These are phyloP conservation scores for Psittacula derbiana DNA, from an alignment of 2,797 vertebrate genomes.

Conservation along the genomic window DNA sequence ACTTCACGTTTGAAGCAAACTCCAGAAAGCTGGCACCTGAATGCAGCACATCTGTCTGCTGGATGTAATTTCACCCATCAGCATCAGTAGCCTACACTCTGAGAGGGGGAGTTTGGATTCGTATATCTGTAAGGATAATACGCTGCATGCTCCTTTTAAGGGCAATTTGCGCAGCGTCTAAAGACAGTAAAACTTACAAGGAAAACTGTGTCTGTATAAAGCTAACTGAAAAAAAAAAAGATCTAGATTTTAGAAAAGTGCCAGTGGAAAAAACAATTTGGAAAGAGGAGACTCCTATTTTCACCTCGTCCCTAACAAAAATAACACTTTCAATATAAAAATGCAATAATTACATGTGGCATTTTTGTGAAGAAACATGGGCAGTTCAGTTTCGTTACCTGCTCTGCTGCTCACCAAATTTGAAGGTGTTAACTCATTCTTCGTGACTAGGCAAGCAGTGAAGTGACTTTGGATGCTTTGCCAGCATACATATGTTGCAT, in stretches of 20 bases:
- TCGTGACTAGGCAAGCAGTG: background rate
- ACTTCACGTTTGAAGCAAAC: background rate
- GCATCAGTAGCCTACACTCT: background rate
- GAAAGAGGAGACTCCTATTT: background rate
- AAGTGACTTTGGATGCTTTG: slow-evolving; percentile 6
- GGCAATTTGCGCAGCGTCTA: background rate
- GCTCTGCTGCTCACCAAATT: background rate
- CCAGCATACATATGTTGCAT: slow-evolving; percentile 1
- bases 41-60: background rate
- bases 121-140: background rate
- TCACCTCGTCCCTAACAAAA: background rate
- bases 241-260: background rate
- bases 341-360: background rate
- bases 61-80: background rate
- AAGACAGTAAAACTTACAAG: background rate
- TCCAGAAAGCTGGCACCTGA: background rate
- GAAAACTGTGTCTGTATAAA: background rate
- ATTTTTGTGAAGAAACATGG: background rate
- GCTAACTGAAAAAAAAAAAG: background rate
- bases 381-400: background rate
- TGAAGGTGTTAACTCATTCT: background rate
- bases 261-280: background rate
- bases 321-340: background rate
- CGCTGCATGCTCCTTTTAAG: background rate
- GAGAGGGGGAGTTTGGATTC: background rate